phyloP scores from a whole-genome alignment of 2,113 vertebrate species.

The Nothocercus julius region DNA sequence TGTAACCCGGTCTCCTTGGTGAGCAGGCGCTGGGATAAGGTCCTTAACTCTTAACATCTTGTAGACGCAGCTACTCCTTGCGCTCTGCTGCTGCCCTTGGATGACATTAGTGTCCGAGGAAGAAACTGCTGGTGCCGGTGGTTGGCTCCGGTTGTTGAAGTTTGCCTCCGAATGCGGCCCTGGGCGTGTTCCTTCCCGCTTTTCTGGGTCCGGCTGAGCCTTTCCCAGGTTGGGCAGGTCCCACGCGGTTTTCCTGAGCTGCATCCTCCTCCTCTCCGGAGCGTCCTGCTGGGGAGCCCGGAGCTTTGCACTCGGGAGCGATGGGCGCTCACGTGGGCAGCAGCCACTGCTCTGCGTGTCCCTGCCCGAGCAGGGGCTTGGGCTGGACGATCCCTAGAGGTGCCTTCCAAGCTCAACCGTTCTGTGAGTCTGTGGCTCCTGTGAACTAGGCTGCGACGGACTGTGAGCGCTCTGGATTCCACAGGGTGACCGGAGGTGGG shows the following conservation, averaged over 20 bases:
- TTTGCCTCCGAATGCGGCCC: neutral
- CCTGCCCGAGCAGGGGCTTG: no score
- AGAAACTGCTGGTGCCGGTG: neutral
- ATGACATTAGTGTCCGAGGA: neutral
- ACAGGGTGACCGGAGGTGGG: fast-evolving
- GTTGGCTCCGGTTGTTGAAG: neutral
- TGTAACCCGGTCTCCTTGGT: neutral
- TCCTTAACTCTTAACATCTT: neutral
- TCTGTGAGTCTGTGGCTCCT: no score
- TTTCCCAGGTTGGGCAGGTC: neutral
- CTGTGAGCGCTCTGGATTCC: neutral
- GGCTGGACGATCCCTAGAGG: no score
- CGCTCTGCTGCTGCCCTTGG: neutral
- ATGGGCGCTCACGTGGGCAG: neutral
- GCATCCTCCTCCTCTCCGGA: neutral
- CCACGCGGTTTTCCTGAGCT: neutral
- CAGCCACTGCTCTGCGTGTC: no score
- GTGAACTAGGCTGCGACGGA: fast-evolving
- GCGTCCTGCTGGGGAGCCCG: neutral
- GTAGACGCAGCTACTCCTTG: no score
- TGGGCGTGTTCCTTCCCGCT: neutral
- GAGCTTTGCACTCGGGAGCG: neutral
- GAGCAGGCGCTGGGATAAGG: neutral
- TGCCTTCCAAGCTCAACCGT: no score
- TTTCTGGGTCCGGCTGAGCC: neutral